phyloP scores from a whole-genome alignment of 2,797 vertebrate genomes.

The Netta rufina region DNA sequence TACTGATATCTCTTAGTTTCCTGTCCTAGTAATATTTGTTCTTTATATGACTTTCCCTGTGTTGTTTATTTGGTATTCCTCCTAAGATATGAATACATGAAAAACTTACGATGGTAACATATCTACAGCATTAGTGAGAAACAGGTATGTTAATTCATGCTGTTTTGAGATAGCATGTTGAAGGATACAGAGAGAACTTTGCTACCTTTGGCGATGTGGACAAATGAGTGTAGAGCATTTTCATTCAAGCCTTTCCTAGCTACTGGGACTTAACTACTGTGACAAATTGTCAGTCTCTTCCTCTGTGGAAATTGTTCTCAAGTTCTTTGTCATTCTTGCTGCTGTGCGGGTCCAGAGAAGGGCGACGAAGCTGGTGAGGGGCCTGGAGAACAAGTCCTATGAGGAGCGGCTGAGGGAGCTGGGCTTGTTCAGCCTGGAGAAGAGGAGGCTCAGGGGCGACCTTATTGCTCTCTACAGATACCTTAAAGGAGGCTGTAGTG shows the following conservation, averaged over 20 bases:
- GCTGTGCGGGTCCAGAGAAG: not conserved
- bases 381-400: too few relatives aligned
- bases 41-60: not conserved
- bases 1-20: not conserved
- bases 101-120: not conserved
- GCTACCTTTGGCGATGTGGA: not conserved
- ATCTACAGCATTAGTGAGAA: not conserved
- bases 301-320: not conserved
- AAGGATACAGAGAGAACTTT: not conserved
- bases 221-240: not conserved
- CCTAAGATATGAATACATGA: too few relatives aligned
- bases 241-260: not conserved
- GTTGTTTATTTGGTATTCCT: not conserved
- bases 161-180: not conserved
- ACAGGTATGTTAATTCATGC: not conserved
- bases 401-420: too few relatives aligned
- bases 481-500: too few relatives aligned
- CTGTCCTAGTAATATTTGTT: not conserved
- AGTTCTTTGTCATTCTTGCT: not conserved
- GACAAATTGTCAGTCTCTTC: not conserved
- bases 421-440: too few relatives aligned
- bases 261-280: not conserved
- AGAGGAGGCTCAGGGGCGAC: too few relatives aligned
- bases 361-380: too few relatives aligned
- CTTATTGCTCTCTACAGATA: too few relatives aligned